Conservation (phyloP, 2,797 vertebrate species). For the Podargus strigoides region DNA sequence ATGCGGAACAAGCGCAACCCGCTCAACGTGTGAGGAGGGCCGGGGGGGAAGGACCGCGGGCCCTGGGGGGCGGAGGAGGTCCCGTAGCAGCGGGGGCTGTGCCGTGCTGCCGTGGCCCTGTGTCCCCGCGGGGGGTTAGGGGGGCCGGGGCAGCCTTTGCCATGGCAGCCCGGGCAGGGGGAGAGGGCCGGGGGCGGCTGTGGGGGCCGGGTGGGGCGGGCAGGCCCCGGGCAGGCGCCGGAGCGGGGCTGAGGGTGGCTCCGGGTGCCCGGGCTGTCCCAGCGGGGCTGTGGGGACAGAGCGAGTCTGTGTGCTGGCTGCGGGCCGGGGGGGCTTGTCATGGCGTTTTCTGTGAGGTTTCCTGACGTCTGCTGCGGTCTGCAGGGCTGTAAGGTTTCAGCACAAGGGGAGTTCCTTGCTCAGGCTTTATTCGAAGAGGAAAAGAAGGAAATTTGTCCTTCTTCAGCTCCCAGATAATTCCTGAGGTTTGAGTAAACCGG, state of each 20-base stretch:
- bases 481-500: neutral
- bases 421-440: neutral
- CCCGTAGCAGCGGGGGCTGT: too few relatives aligned
- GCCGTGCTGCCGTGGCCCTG: neutral
- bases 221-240: neutral
- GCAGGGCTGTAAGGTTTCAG: rapidly evolving
- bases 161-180: neutral
- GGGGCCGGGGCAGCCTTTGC: neutral
- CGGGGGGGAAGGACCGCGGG: neutral
- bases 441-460: rapidly evolving
- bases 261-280: neutral
- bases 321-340: too few relatives aligned
- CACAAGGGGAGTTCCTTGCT: neutral
- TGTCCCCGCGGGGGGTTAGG: neutral
- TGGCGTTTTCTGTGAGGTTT: too few relatives aligned
- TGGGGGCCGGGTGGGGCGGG: neutral
- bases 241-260: too few relatives aligned
- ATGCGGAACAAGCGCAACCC: constrained; percentile 79
- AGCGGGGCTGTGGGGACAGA: too few relatives aligned
- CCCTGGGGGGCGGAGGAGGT: too few relatives aligned
- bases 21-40: constrained; percentile 85
- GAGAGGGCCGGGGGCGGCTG: neutral
- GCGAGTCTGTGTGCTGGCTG: too few relatives aligned
- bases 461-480: too few relatives aligned
- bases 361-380: rapidly evolving